Evolutionary conservation across 2,797 vertebrate species (phyloP), one percentile per base, ranked within the genome.

Genomic region (Cottoperca gobio): DNA sequence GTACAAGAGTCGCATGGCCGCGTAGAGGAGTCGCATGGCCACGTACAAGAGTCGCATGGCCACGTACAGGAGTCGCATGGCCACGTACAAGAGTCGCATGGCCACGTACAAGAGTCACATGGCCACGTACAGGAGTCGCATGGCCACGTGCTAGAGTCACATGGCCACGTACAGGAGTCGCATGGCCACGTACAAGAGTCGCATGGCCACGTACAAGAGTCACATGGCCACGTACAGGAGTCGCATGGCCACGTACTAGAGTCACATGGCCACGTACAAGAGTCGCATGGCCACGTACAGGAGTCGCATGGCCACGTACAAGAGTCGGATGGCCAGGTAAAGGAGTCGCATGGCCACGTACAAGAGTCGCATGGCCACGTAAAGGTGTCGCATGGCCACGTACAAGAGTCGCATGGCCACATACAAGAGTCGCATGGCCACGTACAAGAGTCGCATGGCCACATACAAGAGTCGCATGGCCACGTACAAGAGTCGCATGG

Each of bases 11-110:
- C 13, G 8, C 55, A 24, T 2, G 21, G 35, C 2, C 35, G 42
- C 7, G 2, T 0, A 0, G 11, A 61, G 13, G 2, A 21, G 12
- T 5, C 11, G 5, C 40, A 43, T 2, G 16, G 24, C 3, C 24
- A 28, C 2, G 16, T 1, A n/a, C 6, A 43, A 60, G 3, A 60
- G 24, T 19, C 16, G 43, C 57, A 43, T 17, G 39, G 16, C 8
- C 13, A 59, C 0, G 14, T 2, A 1, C 1, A 21, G 11, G 8
- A 24, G 14, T 3, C 13, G 24, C 21, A 58, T 1, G 37, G 21
- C 5, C 24, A 43, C 1, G 0, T 1, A 8, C 16, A 28, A 19
- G 10, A 45, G 1, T 19, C 3, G 2, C 26, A 33, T 28, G 58
- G 58, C 3, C 9, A 45, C 5, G 0, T 0, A 4, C 17, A 43